Conservation (phyloP, 2,113 vertebrate genomes). For the Alectura lathami region DNA sequence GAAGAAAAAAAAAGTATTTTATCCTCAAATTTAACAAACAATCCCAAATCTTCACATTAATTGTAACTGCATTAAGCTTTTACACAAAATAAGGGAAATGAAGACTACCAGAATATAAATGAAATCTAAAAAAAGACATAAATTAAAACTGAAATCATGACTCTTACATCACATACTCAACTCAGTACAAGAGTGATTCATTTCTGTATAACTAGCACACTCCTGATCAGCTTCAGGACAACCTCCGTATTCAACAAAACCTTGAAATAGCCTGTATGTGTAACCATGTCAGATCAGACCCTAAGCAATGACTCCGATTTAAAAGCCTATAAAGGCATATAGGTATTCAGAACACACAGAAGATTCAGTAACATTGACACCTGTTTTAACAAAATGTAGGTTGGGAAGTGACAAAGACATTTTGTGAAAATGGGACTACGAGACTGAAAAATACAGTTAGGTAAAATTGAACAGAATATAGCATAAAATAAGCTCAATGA, state of each 20-base stretch:
- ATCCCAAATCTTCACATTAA: not conserved
- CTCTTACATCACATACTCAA: not conserved
- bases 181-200: not conserved
- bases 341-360: not conserved
- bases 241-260: not conserved
- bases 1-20: no score
- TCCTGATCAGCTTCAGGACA: not conserved
- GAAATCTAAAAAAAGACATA: not conserved
- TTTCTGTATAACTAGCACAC: not conserved
- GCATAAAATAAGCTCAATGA: not conserved
- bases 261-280: not conserved
- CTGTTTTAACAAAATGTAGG: not conserved
- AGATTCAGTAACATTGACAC: not conserved
- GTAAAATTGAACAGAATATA: not conserved
- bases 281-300: not conserved
- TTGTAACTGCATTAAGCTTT: not conserved
- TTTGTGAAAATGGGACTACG: not conserved
- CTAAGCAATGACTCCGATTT: not conserved
- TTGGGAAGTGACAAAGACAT: not conserved
- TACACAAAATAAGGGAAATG: not conserved
- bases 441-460: not conserved
- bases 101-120: not conserved
- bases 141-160: not conserved
- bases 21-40: not conserved
- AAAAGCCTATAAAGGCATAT: not conserved